Base-by-base conservation (phyloP, 1,140 invertebrate species). In the Drosophila bipectinata region DNA sequence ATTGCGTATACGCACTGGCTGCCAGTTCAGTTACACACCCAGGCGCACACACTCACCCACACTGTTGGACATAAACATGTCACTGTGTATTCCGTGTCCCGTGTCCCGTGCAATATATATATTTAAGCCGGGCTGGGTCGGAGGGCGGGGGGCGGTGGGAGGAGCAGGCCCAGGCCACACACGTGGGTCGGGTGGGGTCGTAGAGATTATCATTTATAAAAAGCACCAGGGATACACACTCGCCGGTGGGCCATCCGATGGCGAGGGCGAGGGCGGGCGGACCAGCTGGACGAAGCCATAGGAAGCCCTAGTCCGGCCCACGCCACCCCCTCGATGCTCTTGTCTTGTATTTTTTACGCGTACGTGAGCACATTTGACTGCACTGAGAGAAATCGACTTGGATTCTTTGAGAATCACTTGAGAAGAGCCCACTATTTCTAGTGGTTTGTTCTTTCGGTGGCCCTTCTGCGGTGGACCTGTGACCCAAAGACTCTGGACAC, bases 161-260 rank as follows among this genome's bases (percentile, higher is more conserved):
- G n/a, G 5, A 3, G 48, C 18, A 18, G 18, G 18, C 18, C 18
- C 18, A 18, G 24, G 37, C 14, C n/a, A 14, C 44, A 12, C 21
- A 15, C 47, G 60, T 69, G 71, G 56, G 47, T 69, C 45, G 45
- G 56, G 18, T 24, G 21, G 52, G 61, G 9, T 60, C 37, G 58
- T 30, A 39, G 61, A 73, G 81, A 84, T 73, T 74, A 81, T 84
- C 67, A 85, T 87, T 81, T 84, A 77, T 81, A 85, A 73, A 83
- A 75, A 81, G 69, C 82, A 77, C 64, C 66, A 67, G 77, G 77
- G 48, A 77, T 60, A 57, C 57, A 76, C 55, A 58, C 41, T 18
- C 26, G 41, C 32, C 32, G 26, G 56, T 24, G 10, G 14, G 7
- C 21, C 21, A 21, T 21, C 21, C 21, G 21, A 21, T 2, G 21